A percentile compares a stretch with the other conserved stretches of the same genome.
phyloP scores from a whole-genome alignment of 2,113 vertebrate species.

The Tetrao urogallus region DNA sequence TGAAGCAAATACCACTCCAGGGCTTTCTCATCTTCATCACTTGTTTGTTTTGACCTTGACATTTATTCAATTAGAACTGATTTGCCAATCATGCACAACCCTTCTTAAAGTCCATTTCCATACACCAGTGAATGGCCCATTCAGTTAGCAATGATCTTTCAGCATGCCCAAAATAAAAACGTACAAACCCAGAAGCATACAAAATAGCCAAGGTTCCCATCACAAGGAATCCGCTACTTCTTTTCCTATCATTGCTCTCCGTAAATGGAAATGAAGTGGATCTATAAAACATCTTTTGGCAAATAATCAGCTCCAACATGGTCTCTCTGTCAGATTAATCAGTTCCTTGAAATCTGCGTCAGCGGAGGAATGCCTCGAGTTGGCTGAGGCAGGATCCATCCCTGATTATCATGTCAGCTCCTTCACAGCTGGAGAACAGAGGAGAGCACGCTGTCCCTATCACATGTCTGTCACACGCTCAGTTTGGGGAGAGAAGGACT shows the following conservation, averaged over 20 bases:
- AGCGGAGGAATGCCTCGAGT: neutral
- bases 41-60: conserved; percentile 82
- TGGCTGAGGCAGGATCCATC: neutral
- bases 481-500: conserved; percentile 46
- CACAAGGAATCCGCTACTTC: neutral
- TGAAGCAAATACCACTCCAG: conserved; percentile 74
- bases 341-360: neutral
- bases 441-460: neutral
- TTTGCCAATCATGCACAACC: conserved; percentile 79
- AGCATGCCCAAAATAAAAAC: conserved; percentile 26
- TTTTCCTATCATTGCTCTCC: neutral
- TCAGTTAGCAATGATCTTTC: conserved; percentile 77
- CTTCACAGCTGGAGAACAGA: neutral
- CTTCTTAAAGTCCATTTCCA: conserved; percentile 72
- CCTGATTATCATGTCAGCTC: neutral
- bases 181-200: neutral
- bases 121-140: conserved; percentile 71
- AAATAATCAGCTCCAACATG: conserved; percentile 14
- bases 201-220: neutral
- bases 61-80: conserved; percentile 87
- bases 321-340: conserved; percentile 20
- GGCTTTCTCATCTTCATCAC: conserved; percentile 81
- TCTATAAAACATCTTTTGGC: neutral
- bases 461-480: neutral
- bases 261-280: neutral